Base-by-base conservation (phyloP, 2,888 invertebrate species). In the Lagria hirta region DNA sequence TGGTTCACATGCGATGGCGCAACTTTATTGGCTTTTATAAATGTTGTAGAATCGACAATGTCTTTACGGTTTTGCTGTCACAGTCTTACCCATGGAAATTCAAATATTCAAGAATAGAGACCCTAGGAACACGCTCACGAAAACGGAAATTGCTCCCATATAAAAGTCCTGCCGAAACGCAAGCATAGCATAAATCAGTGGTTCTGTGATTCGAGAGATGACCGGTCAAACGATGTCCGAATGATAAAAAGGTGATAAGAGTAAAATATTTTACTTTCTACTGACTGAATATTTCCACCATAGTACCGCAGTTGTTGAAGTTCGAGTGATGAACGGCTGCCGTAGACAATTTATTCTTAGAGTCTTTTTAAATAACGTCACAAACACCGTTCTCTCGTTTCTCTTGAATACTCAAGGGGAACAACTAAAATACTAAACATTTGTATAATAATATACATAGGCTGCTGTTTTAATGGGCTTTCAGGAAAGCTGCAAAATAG, bases 161-260 rank as follows among this genome's bases (percentile, higher is more conserved):
- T 58, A 59, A 58, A 61, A 60, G 53, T 58, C 52, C 53, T 49
- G 38, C 49, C 51, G 59, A 59, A 57, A 55, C 59, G 59, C 58
- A 57, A 60, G 55, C 55, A 53, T 54, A 49, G 53, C 57, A 57
- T 60, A 60, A 58, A 60, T 60, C 60, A 60, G 49, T 51, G 46
- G 32, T 26, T 36, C 43, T 43, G 48, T 52, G 52, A 56, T 54
- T 52, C 45, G 34, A 22, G 43, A 51, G 52, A 43, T 29, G 49
- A 40, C 52, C 54, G 55, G 55, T 51, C 55, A 53, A 53, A 52
- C 56, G 51, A 55, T 57, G 55, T 55, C 54, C 55, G 55, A 60
- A 57, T 57, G 55, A 58, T 60, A 60, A 60, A 55, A 54, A 54
- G 55, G 54, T 49, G 58, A 55, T 57, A 58, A 57, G 40, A 53